Percentiles rank a stretch among this genome's conserved stretches.
Evolutionary conservation across 92 coral and sea anemone genomes (phyloP).

Genomic region (Plumapathes pennacea): DNA sequence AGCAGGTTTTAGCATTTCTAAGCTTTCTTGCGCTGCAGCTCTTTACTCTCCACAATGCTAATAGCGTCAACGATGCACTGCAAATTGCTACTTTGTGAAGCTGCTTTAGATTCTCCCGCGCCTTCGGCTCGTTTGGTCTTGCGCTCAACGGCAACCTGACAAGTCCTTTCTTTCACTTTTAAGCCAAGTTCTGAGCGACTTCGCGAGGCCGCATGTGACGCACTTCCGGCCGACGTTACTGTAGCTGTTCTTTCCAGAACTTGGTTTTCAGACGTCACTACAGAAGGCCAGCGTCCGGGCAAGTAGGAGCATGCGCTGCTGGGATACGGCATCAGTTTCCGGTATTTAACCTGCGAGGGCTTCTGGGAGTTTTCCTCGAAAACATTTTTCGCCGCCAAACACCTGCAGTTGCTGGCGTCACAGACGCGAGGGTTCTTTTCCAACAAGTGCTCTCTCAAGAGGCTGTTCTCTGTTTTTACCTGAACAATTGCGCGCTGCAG

Average conservation of each 20-base stretch:
- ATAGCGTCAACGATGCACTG: conserved; percentile 72
- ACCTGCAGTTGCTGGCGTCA: too few relatives aligned
- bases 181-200: neutral
- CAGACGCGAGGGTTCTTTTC: conserved; percentile 20
- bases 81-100: conserved; percentile 23
- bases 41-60: conserved; percentile 45
- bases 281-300: conserved; percentile 14
- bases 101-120: neutral
- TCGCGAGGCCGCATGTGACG: neutral
- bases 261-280: neutral
- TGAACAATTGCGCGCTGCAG: conserved; percentile 75
- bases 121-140: conserved; percentile 15
- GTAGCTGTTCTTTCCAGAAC: conserved; percentile 1
- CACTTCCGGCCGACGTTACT: conserved; percentile 2
- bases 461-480: conserved; percentile 58
- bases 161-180: neutral
- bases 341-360: conserved; percentile 7
- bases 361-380: neutral
- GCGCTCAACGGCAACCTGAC: conserved; percentile 1
- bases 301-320: neutral
- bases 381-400: neutral
- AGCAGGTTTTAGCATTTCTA: too few relatives aligned
- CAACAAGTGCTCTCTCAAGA: conserved; percentile 34
- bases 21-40: neutral
- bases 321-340: neutral